Evolutionary conservation across 2,113 vertebrate species (phyloP).

Genomic region (Prolemur simus): DNA sequence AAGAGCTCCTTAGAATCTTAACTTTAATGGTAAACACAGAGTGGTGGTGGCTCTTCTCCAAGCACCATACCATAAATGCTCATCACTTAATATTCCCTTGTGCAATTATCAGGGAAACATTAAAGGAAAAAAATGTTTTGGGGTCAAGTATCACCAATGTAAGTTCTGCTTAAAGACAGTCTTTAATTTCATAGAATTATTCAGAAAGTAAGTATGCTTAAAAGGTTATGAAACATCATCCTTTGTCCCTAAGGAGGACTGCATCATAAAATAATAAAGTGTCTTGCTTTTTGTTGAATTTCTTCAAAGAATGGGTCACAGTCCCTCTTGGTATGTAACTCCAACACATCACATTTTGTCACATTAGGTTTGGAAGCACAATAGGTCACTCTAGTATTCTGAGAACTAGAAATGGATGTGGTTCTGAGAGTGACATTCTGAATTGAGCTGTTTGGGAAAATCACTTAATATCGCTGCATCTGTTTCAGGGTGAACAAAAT

Average conservation of each 20-base stretch:
- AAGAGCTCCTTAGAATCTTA: conserved; percentile 23
- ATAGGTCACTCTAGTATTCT: conserved; percentile 42
- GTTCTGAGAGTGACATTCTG: conserved; percentile 48
- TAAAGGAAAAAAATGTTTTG: not conserved
- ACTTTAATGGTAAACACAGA: not conserved
- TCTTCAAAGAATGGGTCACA: not conserved
- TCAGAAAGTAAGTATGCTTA: not conserved
- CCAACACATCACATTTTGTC: conserved; percentile 32
- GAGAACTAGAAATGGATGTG: conserved; percentile 46
- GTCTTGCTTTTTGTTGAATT: conserved; percentile 46
- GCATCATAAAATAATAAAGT: not conserved
- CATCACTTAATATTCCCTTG: conserved; percentile 11
- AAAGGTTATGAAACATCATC: not conserved
- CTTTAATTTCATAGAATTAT: conserved; percentile 46
- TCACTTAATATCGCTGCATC: conserved; percentile 9
- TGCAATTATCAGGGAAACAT: conserved; percentile 3
- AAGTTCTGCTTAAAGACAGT: conserved; percentile 43
- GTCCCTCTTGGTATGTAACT: not conserved
- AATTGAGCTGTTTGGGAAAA: conserved; percentile 52
- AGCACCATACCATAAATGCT: not conserved
- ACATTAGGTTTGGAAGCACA: conserved; percentile 38
- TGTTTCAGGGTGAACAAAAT: conserved; percentile 39
- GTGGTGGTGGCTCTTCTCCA: not conserved
- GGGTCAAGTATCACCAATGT: not conserved
- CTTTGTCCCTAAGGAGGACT: conserved; percentile 17